A percentile compares a stretch with the other conserved stretches of the same genome.
These are phyloP conservation scores for Gymnogyps californianus DNA, from an alignment of 2,113 vertebrate genomes.

Conservation along the genomic window DNA sequence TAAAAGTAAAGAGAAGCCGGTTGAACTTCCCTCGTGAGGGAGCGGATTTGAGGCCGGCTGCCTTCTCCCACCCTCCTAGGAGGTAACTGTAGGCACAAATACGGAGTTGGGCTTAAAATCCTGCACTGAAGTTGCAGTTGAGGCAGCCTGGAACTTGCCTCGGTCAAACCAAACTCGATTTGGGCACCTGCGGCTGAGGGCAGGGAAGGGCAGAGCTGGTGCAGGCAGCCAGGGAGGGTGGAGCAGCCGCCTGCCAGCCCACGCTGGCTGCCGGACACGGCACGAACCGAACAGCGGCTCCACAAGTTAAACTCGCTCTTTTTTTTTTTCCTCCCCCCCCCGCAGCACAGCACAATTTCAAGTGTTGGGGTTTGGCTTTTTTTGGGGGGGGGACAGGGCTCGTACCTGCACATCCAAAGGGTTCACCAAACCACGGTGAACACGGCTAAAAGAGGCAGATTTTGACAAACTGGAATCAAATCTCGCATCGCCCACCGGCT, in stretches of 20 bases:
- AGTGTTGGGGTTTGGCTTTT: background rate
- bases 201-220: background rate
- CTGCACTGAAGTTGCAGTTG: rapidly evolving
- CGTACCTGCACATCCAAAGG: background rate
- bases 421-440: background rate
- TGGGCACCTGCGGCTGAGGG: background rate
- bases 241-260: background rate
- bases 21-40: background rate
- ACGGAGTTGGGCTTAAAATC: rapidly evolving
- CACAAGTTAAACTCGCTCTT: no score
- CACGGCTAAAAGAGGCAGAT: rapidly evolving
- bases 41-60: rapidly evolving
- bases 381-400: background rate
- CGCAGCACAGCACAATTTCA: rapidly evolving
- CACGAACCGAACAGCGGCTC: rapidly evolving
- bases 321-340: rapidly evolving
- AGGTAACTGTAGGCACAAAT: rapidly evolving
- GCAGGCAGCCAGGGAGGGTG: background rate
- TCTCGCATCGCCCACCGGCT: rapidly evolving
- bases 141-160: background rate
- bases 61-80: rapidly evolving
- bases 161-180: rapidly evolving
- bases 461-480: background rate
- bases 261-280: rapidly evolving
- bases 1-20: rapidly evolving